Evolutionary conservation across 2,888 invertebrate genomes (phyloP).

Genomic region (Scelioninae gen. 1): DNA sequence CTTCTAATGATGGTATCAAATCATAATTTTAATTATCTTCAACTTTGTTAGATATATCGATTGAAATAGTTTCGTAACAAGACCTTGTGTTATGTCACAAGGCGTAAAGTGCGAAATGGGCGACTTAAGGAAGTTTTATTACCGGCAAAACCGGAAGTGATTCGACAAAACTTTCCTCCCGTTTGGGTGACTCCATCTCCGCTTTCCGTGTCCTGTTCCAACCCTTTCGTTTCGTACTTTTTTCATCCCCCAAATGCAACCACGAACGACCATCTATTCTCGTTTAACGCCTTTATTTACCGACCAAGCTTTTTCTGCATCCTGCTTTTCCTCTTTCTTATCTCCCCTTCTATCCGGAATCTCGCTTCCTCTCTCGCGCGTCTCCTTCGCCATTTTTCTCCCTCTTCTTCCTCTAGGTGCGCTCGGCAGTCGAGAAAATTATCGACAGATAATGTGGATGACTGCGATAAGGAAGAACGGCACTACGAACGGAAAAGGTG

Average conservation of each 20-base stretch:
- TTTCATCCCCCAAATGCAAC: slow-evolving; percentile 76
- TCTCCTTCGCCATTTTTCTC: slow-evolving; percentile 45
- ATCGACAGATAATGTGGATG: slow-evolving; percentile 70
- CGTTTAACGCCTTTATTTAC: slow-evolving; percentile 83
- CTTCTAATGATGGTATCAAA: background rate
- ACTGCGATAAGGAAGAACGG: slow-evolving; percentile 68
- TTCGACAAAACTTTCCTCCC: slow-evolving; percentile 73
- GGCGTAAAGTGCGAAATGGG: slow-evolving; percentile 73
- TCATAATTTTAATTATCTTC: too few species aligned
- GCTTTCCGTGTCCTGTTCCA: slow-evolving; percentile 69
- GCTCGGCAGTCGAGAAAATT: slow-evolving; percentile 65
- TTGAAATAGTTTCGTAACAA: slow-evolving; percentile 74
- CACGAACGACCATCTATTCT: slow-evolving; percentile 81
- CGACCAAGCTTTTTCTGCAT: slow-evolving; percentile 68
- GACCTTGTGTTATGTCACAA: slow-evolving; percentile 70
- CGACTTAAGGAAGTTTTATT: slow-evolving; percentile 81
- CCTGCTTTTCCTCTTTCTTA: slow-evolving; percentile 59
- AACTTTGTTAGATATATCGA: slow-evolving; percentile 10
- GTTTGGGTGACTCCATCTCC: slow-evolving; percentile 70
- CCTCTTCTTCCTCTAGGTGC: slow-evolving; percentile 54
- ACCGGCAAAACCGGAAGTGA: slow-evolving; percentile 82
- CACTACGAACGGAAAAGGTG: slow-evolving; percentile 63
- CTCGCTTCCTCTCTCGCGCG: slow-evolving; percentile 40
- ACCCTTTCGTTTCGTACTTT: slow-evolving; percentile 64
- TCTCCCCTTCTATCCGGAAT: slow-evolving; percentile 33